Percentiles rank a stretch among this genome's conserved stretches.
These are phyloP conservation scores for Macaria liturata DNA, from an alignment of 2,888 invertebrate genomes.

Conservation along the genomic window DNA sequence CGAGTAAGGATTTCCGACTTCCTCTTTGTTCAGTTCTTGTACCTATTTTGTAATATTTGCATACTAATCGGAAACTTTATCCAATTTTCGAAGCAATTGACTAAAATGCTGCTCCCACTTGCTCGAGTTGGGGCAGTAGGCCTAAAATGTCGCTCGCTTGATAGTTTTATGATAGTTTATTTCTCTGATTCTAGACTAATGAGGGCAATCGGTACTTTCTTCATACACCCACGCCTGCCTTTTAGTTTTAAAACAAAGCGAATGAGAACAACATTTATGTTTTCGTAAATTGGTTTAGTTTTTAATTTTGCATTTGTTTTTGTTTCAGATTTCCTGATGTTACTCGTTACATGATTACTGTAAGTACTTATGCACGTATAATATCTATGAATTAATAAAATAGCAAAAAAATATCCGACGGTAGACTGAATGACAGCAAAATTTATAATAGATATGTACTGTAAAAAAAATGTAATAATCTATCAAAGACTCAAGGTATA, in stretches of 20 bases:
- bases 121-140: not conserved
- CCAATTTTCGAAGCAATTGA: not conserved
- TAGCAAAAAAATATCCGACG: no score
- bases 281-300: no score
- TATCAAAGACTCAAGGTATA: no score
- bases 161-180: not conserved
- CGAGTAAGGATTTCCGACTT: no score
- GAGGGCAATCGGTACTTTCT: not conserved
- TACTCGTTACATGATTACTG: slow-evolving; percentile 49
- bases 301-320: slow-evolving; percentile 17
- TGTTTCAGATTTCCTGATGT: slow-evolving; percentile 57
- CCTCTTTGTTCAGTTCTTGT: not conserved
- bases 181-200: not conserved
- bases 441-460: no score
- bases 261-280: no score
- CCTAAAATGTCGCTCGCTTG: not conserved
- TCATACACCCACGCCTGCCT: no score
- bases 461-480: no score
- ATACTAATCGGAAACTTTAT: not conserved
- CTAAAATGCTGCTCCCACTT: no score
- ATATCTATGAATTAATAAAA: no score
- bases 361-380: slow-evolving; percentile 36
- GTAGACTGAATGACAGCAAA: no score
- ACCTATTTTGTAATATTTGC: not conserved
- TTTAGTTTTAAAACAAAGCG: no score